Evolutionary conservation across 2,113 vertebrate genomes (phyloP).

Genomic region (Brienomyrus brachyistius): DNA sequence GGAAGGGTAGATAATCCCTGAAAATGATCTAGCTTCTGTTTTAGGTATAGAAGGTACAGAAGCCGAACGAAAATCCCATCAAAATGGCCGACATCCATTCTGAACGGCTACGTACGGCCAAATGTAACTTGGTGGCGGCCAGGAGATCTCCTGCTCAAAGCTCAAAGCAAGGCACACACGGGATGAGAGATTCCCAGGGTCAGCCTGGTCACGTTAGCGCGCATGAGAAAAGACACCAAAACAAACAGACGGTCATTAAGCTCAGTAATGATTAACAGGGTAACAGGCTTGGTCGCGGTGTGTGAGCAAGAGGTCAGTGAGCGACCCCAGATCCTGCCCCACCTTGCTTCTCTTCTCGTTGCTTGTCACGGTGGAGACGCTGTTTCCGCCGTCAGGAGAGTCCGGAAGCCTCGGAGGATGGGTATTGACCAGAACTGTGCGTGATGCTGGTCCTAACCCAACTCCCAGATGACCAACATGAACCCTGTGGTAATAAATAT

Average conservation of each 20-base stretch:
- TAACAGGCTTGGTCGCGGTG: neutral
- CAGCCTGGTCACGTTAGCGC: neutral
- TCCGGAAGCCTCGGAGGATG: neutral
- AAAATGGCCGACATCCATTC: neutral
- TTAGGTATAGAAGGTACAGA: neutral
- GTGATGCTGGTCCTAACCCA: neutral
- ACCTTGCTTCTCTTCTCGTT: neutral
- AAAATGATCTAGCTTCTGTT: neutral
- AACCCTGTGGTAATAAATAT: neutral
- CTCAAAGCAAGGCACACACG: neutral
- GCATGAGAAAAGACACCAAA: neutral
- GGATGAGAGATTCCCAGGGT: neutral
- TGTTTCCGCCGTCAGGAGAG: neutral
- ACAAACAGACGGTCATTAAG: neutral
- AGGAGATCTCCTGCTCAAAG: neutral
- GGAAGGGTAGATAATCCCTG: neutral
- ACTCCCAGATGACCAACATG: neutral
- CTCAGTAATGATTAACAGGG: neutral
- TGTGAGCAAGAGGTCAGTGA: neutral
- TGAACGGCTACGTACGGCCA: neutral
- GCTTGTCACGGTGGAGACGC: neutral
- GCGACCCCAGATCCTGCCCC: neutral
- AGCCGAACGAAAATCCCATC: neutral
- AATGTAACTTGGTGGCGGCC: neutral
- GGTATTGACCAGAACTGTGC: neutral